Evolutionary conservation across 2,888 invertebrate species (phyloP), one percentile per base, ranked within the genome.

Genomic region (Malacosoma neustria): DNA sequence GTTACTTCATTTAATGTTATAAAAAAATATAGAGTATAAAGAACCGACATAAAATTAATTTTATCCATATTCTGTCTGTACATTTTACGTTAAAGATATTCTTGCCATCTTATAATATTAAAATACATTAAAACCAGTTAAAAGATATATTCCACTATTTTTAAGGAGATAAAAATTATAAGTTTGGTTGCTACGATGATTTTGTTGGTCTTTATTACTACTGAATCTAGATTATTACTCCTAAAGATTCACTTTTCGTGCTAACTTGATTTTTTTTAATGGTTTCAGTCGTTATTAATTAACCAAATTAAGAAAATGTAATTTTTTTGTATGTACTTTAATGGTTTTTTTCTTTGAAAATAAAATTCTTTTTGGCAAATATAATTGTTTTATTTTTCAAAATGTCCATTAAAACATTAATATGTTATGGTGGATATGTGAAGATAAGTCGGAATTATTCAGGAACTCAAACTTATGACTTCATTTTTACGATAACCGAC

Each of bases 301-400:
- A 22, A 22, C 22, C 22, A 22, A 22, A 22, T 9, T 9, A 22
- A 22, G 22, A 22, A 22, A 22, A 9, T n/a, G n/a, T n/a, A n/a
- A 66, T 54, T 68, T 72, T 67, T 74, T 72, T 66, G 61, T 69
- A 71, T 71, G 70, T 81, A 82, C 76, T 80, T 81, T 62, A 59
- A 64, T 66, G 66, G 73, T 75, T 73, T 68, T 64, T 68, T 52
- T 68, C 63, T 22, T 22, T 44, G 33, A 49, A 56, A 61, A 57
- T 65, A 74, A 69, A 73, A 77, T 49, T 72, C 70, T 74, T 68
- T 75, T 74, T 73, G 70, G 71, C 70, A 62, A 40, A n/a, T 15
- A 32, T 32, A 7, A 2, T 12, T 22, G 3, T 22, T 22, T 22
- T 22, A n/a, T n/a, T n/a, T n/a, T n/a, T n/a, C 31, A n/a, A 6